A percentile compares a stretch with the other conserved stretches of the same genome.
phyloP scores from a whole-genome alignment of 2,888 invertebrate species.

The Willowsia nigromaculata region DNA sequence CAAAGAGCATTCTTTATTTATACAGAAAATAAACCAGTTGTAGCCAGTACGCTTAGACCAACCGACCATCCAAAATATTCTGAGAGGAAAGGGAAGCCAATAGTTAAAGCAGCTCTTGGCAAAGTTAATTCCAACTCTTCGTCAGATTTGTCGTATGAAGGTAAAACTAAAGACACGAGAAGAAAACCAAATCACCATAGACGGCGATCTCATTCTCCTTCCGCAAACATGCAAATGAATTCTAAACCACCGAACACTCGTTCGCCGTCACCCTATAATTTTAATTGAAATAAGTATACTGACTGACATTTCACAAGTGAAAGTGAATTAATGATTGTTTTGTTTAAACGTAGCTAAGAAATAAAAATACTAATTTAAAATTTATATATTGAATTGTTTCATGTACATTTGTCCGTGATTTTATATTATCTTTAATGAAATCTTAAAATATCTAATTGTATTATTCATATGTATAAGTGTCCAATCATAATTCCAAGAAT shows the following conservation, averaged over 20 bases:
- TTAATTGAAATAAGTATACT: not conserved
- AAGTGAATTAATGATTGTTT: not conserved
- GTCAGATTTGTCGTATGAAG: conserved; percentile 63
- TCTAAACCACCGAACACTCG: not conserved
- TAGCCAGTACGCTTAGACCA: not conserved
- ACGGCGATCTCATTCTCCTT: conserved; percentile 68
- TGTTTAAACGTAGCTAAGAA: not conserved
- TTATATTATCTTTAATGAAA: too few species aligned
- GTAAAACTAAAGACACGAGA: not conserved
- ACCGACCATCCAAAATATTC: not conserved
- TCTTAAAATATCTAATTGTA: too few species aligned
- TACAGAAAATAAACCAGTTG: conserved; percentile 4
- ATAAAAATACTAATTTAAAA: too few species aligned
- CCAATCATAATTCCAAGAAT: too few species aligned
- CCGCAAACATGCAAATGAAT: conserved; percentile 7
- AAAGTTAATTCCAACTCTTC: conserved; percentile 73
- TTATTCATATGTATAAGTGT: too few species aligned
- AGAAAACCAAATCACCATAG: conserved; percentile 40
- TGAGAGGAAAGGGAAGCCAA: conserved; percentile 25
- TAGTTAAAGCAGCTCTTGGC: conserved; percentile 48
- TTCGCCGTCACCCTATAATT: conserved; percentile 23
- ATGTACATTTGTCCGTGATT: too few species aligned
- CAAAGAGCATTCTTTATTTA: conserved; percentile 77
- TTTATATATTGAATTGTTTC: too few species aligned
- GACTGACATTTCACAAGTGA: not conserved